Evolutionary conservation across 2,797 vertebrate genomes (phyloP), one percentile per base, ranked within the genome.

Genomic region (Oryzias sinensis): DNA sequence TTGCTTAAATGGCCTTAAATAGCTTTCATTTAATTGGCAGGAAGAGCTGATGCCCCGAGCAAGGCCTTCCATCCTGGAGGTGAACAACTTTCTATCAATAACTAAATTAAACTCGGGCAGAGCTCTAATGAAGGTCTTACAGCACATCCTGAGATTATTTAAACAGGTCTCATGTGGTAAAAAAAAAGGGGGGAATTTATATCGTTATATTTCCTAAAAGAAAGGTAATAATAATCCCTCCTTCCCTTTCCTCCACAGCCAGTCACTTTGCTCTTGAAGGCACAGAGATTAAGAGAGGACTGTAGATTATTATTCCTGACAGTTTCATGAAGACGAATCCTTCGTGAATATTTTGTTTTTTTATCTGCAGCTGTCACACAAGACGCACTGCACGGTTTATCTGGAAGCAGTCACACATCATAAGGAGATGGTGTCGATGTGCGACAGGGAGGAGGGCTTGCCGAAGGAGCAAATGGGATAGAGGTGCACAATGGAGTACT

Each of bases 1-100:
- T 86, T 69, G 66, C 75, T 81, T 81, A 81, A 86, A 84, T 82
- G 62, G 78, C 80, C 85, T 90, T 80, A 88, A 90, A 90, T 87
- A 88, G 79, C 84, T 85, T 77, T 63, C 65, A 68, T 85, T 83
- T 90, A 88, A 90, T 90, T 86, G 85, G 76, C 42, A 78, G 58
- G 47, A 64, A 62, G 70, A 85, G 71, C 61, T 5, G 25, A 56
- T 49, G 86, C 87, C 83, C 25, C 43, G 56, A 82, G 90, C 84
- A 66, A 79, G 66, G 70, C 78, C 75, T 62, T 71, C 45, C 62
- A 67, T 64, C 65, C 58, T 48, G 53, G 53, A 75, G 59, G 57
- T 46, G 50, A 77, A 68, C 55, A 77, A 78, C 72, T 79, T 81
- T 81, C 71, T 49, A 63, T 79, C 68, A 57, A 59, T 63, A 70